phyloP scores from a whole-genome alignment of 2,797 vertebrate species.

The Acropternis orthonyx region DNA sequence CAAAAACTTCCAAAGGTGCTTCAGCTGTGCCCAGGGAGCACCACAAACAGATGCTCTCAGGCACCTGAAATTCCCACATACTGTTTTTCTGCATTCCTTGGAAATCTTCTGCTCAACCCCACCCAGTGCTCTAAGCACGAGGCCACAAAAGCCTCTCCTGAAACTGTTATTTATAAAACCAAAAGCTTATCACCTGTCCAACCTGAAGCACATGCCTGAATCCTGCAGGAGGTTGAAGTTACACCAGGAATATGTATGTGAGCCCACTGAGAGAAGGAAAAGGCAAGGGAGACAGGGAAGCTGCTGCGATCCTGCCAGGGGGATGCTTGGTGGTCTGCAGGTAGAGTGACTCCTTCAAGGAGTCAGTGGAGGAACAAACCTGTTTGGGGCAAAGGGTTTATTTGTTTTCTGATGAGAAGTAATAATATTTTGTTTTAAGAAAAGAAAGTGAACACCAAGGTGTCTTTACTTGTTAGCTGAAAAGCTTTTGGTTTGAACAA shows the following conservation, averaged over 20 bases:
- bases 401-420: background rate
- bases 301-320: background rate
- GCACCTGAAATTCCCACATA: background rate
- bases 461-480: background rate
- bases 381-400: background rate
- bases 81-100: background rate
- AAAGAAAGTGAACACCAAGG: background rate
- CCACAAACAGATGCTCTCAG: background rate
- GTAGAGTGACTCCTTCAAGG: background rate
- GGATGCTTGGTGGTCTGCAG: background rate
- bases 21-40: background rate
- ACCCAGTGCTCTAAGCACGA: background rate
- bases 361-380: background rate
- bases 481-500: background rate
- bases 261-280: background rate
- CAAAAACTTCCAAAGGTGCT: background rate
- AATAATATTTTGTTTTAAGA: background rate
- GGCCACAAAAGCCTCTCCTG: background rate
- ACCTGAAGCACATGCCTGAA: background rate
- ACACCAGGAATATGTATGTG: background rate
- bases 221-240: background rate
- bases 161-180: background rate
- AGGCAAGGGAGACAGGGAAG: background rate
- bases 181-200: background rate
- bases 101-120: background rate